Evolutionary conservation across 2,888 invertebrate genomes (phyloP).

Genomic region (Cephus spinipes): DNA sequence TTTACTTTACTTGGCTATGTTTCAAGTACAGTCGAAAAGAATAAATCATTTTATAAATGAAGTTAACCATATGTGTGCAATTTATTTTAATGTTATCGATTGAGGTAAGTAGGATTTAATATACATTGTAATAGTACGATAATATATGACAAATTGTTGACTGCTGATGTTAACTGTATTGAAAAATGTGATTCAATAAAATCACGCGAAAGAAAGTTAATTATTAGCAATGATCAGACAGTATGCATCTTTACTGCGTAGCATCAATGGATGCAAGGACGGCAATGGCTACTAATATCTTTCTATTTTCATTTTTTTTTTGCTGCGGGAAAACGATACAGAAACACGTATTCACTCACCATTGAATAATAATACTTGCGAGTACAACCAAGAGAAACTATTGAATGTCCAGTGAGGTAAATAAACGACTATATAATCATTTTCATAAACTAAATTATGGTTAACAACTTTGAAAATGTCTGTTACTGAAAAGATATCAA

Average conservation of each 20-base stretch:
- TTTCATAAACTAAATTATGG: neutral
- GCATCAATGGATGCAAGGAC: neutral
- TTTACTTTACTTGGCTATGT: no score
- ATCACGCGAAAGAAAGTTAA: neutral
- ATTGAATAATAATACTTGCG: neutral
- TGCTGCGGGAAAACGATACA: conserved; percentile 2
- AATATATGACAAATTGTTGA: no score
- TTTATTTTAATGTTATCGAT: no score
- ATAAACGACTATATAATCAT: neutral
- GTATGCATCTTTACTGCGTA: neutral
- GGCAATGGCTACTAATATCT: neutral
- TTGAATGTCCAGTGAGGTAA: neutral
- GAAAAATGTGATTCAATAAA: no score
- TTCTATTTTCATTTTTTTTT: neutral
- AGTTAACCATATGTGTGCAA: no score
- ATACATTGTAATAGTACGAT: no score
- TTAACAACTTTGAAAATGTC: neutral
- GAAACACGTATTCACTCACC: neutral
- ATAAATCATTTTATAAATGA: no score
- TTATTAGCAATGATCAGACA: neutral
- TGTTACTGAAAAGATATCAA: neutral
- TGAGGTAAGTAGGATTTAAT: no score
- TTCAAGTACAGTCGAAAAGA: no score
- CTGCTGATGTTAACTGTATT: no score
- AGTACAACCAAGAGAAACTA: neutral